phyloP scores from a whole-genome alignment of 2,888 invertebrate species.

The Stratiomys singularior region DNA sequence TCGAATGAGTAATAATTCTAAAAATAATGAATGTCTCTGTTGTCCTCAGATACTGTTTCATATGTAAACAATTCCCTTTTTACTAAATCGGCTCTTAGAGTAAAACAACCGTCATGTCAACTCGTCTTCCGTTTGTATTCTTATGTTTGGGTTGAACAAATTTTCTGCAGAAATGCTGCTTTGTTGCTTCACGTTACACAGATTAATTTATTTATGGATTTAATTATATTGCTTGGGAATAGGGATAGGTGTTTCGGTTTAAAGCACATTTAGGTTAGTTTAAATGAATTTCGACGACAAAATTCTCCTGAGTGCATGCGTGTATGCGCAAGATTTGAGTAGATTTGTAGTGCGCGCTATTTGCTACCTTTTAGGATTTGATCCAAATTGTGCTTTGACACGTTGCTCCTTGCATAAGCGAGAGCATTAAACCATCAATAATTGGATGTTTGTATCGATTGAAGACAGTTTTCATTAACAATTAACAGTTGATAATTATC shows the following conservation, averaged over 20 bases:
- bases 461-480: conserved; percentile 31
- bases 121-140: too few relatives aligned
- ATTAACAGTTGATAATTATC: conserved; percentile 12
- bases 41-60: too few relatives aligned
- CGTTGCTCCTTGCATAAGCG: neutral
- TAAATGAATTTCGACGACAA: neutral
- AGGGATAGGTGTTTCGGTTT: neutral
- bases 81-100: too few relatives aligned
- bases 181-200: too few relatives aligned
- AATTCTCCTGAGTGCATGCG: neutral
- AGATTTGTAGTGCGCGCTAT: conserved; percentile 42
- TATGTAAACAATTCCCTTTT: too few relatives aligned
- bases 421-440: neutral
- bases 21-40: too few relatives aligned
- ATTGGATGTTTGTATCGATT: conserved; percentile 22
- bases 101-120: too few relatives aligned
- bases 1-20: too few relatives aligned
- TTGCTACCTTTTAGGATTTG: conserved; percentile 41
- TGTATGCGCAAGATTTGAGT: conserved; percentile 2
- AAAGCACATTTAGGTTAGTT: neutral
- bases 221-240: too few relatives aligned
- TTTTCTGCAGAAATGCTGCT: too few relatives aligned
- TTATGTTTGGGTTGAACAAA: too few relatives aligned
- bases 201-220: too few relatives aligned
- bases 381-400: conserved; percentile 40